Evolutionary conservation across 1,140 invertebrate species (phyloP).

Genomic region (Magallana angulata): DNA sequence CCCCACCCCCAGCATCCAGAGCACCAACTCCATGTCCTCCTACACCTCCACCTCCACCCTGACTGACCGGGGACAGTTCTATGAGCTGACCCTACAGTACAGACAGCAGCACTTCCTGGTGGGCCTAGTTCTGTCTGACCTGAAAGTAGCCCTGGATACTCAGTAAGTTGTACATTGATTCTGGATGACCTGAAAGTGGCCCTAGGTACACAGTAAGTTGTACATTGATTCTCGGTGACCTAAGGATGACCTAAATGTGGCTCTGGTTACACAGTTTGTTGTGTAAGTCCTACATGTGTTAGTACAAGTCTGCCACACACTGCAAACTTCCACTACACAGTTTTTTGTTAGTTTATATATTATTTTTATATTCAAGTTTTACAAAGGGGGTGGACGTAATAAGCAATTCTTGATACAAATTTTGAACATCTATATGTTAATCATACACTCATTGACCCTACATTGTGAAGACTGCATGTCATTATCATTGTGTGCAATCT

Average conservation of each 20-base stretch:
- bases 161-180: constrained; percentile 82
- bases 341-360: neutral
- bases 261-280: constrained; percentile 85
- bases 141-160: constrained; percentile 89
- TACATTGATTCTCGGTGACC: constrained; percentile 84
- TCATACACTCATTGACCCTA: too few species aligned
- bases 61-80: constrained; percentile 79
- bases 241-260: constrained; percentile 84
- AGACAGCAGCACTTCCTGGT: constrained; percentile 94
- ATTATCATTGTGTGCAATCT: too few species aligned
- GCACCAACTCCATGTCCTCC: constrained; percentile 80
- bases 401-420: too few species aligned
- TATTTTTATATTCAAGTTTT: too few species aligned
- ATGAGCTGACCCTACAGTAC: constrained; percentile 90
- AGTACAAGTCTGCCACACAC: neutral
- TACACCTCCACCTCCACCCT: constrained; percentile 81
- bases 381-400: too few species aligned
- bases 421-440: too few species aligned
- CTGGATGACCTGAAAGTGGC: constrained; percentile 90
- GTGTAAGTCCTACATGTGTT: neutral
- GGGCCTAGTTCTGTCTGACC: constrained; percentile 91
- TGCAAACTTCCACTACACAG: neutral
- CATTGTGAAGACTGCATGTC: too few species aligned
- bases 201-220: constrained; percentile 83
- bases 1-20: constrained; percentile 80